These are phyloP conservation scores for Cyprinodon variegatus DNA, from an alignment of 2,113 vertebrate species.

Conservation along the genomic window DNA sequence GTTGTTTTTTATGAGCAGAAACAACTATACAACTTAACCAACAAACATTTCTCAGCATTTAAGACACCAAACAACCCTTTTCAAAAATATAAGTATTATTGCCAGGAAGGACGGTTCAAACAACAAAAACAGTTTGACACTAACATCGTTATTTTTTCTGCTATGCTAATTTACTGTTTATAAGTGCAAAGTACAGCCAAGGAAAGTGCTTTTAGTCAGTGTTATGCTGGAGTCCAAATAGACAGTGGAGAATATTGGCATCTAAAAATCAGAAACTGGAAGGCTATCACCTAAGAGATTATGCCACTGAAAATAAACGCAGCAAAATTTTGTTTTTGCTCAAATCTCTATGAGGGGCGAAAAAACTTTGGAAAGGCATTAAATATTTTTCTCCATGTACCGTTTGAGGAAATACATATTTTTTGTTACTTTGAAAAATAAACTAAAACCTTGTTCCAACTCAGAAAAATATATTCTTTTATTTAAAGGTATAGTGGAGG, in stretches of 20 bases:
- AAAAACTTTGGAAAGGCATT: not conserved
- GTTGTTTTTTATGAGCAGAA: not conserved
- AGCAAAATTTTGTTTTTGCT: not conserved
- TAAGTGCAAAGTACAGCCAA: no score
- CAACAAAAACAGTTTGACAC: no score
- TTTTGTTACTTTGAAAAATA: not conserved
- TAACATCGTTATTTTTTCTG: no score
- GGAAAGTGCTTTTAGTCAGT: no score
- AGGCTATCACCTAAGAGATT: no score
- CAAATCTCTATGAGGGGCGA: not conserved
- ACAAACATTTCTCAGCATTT: not conserved
- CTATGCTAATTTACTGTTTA: no score
- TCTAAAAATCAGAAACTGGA: no score
- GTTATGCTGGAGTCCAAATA: no score
- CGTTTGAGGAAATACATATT: not conserved
- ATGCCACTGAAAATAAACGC: no score
- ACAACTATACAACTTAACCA: not conserved
- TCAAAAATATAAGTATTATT: not conserved
- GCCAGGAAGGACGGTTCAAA: not conserved
- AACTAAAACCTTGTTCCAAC: not conserved
- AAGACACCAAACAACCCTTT: not conserved
- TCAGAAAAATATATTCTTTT: no score
- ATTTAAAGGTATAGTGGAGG: no score
- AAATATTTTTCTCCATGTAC: not conserved
- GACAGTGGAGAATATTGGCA: no score